These are phyloP conservation scores for Aphidius gifuensis DNA, from an alignment of 1,140 invertebrate species.

Conservation along the genomic window DNA sequence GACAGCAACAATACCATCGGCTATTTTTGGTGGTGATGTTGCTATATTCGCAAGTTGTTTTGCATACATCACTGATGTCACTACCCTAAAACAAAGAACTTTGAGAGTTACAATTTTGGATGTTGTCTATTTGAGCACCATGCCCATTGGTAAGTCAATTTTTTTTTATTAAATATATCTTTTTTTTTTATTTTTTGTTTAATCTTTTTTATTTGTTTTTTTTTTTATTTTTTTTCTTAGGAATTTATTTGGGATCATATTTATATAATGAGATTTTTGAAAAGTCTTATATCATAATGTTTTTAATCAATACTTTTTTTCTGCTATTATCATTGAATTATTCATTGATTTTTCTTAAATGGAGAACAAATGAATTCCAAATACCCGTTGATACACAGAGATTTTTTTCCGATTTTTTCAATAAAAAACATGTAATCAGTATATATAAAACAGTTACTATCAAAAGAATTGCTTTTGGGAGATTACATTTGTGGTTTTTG, in stretches of 20 bases:
- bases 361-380: conserved; percentile 65
- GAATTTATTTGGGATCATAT: conserved; percentile 53
- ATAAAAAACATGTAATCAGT: conserved; percentile 62
- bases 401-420: conserved; percentile 68
- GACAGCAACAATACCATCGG: conserved; percentile 68
- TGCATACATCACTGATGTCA: conserved; percentile 71
- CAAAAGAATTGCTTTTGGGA: conserved; percentile 53
- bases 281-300: conserved; percentile 67
- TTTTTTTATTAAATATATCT: neutral
- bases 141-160: conserved; percentile 62
- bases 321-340: conserved; percentile 64
- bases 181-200: too few species aligned
- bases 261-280: conserved; percentile 58
- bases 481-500: conserved; percentile 63
- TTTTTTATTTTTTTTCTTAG: conserved; percentile 39
- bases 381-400: conserved; percentile 58
- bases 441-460: conserved; percentile 62
- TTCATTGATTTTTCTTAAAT: conserved; percentile 59
- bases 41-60: conserved; percentile 73
- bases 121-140: conserved; percentile 68
- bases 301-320: conserved; percentile 63
- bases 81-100: conserved; percentile 62
- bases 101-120: conserved; percentile 71
- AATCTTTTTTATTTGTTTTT: too few species aligned
- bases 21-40: conserved; percentile 69